Percentiles rank a stretch among this genome's conserved stretches.
These are phyloP conservation scores for Rhodinocichla rosea DNA, from an alignment of 2,113 vertebrate species.

Conservation along the genomic window DNA sequence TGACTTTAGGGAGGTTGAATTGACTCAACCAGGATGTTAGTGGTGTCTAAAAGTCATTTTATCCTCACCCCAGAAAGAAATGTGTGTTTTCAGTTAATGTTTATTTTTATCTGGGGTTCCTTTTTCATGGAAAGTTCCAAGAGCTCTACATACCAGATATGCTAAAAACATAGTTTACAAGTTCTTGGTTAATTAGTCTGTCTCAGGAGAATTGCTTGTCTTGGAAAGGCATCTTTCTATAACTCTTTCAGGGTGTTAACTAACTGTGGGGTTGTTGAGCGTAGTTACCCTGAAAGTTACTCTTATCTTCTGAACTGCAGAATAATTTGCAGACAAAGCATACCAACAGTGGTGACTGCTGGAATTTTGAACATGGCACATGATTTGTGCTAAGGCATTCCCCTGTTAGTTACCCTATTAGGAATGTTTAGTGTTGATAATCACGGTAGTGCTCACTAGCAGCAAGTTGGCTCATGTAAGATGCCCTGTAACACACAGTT, in stretches of 20 bases:
- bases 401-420: neutral
- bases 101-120: constrained; percentile 12
- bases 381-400: neutral
- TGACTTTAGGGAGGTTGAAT: neutral
- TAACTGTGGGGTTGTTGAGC: rapidly evolving
- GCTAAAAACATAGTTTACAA: neutral
- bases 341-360: neutral
- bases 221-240: neutral
- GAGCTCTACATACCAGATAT: neutral
- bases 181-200: neutral
- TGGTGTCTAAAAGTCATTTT: neutral
- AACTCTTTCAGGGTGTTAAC: neutral
- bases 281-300: neutral
- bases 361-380: neutral
- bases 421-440: neutral
- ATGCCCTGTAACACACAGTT: neutral
- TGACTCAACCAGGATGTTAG: constrained; percentile 22
- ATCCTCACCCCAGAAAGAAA: neutral
- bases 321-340: neutral
- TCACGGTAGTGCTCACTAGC: rapidly evolving
- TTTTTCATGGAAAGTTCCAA: constrained; percentile 5
- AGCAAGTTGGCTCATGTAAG: neutral
- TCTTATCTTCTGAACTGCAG: neutral
- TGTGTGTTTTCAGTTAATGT: neutral
- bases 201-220: neutral